These are phyloP conservation scores for Erethizon dorsatum DNA, from an alignment of 2,797 vertebrate species.

Conservation along the genomic window DNA sequence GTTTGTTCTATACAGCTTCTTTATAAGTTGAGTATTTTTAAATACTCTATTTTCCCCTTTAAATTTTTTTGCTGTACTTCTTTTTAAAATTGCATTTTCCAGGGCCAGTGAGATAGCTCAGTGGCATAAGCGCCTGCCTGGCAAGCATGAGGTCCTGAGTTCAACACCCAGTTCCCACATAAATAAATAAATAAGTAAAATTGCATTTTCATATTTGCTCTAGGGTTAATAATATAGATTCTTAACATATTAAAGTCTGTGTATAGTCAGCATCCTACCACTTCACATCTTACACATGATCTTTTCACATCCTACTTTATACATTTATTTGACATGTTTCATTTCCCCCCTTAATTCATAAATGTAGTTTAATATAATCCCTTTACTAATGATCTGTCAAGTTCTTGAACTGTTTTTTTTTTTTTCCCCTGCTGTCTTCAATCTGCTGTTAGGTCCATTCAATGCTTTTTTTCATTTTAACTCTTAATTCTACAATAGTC, in stretches of 20 bases:
- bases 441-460: not conserved
- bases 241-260: conserved; percentile 26
- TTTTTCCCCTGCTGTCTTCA: not conserved
- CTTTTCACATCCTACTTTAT: not conserved
- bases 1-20: not conserved
- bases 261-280: not conserved
- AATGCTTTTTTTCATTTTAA: conserved; percentile 28
- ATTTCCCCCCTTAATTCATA: not conserved
- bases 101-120: too few species aligned
- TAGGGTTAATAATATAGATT: not conserved
- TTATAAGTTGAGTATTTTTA: conserved; percentile 32
- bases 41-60: conserved; percentile 42
- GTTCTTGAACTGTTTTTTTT: conserved; percentile 10
- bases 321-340: not conserved
- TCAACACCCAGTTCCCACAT: too few species aligned
- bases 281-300: conserved; percentile 27
- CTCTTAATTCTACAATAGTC: conserved; percentile 39
- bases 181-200: not conserved
- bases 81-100: conserved; percentile 1
- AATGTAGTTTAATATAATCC: not conserved
- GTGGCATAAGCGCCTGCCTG: too few species aligned
- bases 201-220: not conserved
- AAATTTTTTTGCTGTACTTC: conserved; percentile 14
- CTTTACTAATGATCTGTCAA: conserved; percentile 31
- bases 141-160: too few species aligned